Evolutionary conservation across 2,113 vertebrate genomes (phyloP).

Genomic region (Egretta garzetta): DNA sequence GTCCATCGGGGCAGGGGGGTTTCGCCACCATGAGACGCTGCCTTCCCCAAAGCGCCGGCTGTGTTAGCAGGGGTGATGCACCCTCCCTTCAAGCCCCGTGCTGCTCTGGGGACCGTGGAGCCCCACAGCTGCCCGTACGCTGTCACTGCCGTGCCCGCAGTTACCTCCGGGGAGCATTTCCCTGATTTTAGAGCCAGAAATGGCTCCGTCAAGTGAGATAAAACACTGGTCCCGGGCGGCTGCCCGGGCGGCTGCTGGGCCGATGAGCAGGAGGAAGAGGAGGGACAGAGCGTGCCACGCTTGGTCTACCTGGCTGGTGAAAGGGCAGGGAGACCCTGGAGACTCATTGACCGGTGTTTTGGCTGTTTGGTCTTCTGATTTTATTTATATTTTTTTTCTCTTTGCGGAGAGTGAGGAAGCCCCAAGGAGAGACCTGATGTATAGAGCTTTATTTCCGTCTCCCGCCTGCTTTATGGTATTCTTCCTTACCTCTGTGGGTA

Average conservation of each 20-base stretch:
- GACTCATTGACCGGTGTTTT: fast-evolving
- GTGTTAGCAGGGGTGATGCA: fast-evolving
- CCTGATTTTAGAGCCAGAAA: neutral
- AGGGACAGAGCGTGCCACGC: neutral
- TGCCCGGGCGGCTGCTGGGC: neutral
- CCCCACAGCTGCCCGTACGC: fast-evolving
- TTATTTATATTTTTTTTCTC: neutral
- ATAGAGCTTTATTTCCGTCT: constrained; percentile 35
- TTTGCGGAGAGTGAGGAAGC: neutral
- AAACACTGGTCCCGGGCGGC: neutral
- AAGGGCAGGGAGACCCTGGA: neutral
- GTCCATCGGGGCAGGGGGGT: fast-evolving
- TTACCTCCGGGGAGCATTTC: neutral
- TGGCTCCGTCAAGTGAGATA: fast-evolving
- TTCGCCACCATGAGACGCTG: neutral
- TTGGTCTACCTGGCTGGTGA: neutral
- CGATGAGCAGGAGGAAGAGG: neutral
- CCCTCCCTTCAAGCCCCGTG: fast-evolving
- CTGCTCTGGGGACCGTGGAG: fast-evolving
- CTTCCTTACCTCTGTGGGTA: constrained; percentile 53
- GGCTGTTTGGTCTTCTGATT: neutral
- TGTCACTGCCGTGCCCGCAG: neutral
- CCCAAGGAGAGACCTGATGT: neutral
- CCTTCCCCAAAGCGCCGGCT: neutral
- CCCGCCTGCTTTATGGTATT: neutral